phyloP scores from a whole-genome alignment of 2,113 vertebrate genomes.

The Mugil cephalus region DNA sequence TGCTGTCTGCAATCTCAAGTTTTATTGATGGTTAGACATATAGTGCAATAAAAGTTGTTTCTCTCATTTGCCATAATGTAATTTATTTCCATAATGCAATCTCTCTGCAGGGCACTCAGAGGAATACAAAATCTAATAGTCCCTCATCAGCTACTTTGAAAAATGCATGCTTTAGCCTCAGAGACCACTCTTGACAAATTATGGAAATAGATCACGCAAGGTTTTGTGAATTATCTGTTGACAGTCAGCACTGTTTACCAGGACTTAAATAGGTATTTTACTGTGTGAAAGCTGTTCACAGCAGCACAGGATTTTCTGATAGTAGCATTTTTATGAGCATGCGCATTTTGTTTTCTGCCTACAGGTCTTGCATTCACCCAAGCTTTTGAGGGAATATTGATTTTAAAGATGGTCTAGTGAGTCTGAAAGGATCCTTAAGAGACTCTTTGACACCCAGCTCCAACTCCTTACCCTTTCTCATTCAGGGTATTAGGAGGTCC shows the following conservation, averaged over 20 bases:
- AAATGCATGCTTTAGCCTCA: slow-evolving; percentile 36
- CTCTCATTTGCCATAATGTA: slow-evolving; percentile 29
- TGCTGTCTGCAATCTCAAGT: background rate
- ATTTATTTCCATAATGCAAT: slow-evolving; percentile 52
- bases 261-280: slow-evolving; percentile 5
- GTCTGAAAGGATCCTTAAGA: slow-evolving; percentile 46
- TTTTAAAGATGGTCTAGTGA: slow-evolving; percentile 44
- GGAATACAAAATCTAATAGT: slow-evolving; percentile 40
- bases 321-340: background rate
- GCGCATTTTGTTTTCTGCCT: slow-evolving; percentile 3
- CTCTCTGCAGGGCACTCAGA: slow-evolving; percentile 35
- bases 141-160: slow-evolving; percentile 45
- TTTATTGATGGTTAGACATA: slow-evolving; percentile 10
- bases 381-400: slow-evolving; percentile 44
- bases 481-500: slow-evolving; percentile 38
- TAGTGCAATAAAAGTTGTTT: slow-evolving; percentile 1
- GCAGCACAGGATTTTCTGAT: background rate
- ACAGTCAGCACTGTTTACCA: slow-evolving; percentile 46
- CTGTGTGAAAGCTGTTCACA: slow-evolving; percentile 12
- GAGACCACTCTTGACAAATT: slow-evolving; percentile 47
- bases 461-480: slow-evolving; percentile 42
- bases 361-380: slow-evolving; percentile 15
- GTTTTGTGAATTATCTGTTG: slow-evolving; percentile 45
- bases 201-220: slow-evolving; percentile 45
- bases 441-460: slow-evolving; percentile 45